These are phyloP conservation scores for Brotula barbata DNA, from an alignment of 2,797 vertebrate species.

Conservation along the genomic window DNA sequence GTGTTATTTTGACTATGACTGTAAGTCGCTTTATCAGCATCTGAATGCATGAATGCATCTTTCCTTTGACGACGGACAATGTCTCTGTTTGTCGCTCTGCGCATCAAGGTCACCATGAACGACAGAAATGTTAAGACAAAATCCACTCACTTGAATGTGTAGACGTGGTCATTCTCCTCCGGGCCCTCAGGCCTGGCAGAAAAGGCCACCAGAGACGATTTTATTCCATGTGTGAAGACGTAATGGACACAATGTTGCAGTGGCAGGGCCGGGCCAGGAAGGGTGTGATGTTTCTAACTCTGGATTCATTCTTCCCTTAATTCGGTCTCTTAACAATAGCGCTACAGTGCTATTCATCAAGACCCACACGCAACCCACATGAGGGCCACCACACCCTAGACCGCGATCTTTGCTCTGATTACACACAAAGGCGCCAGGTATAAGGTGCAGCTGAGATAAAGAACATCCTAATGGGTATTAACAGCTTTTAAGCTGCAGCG, in stretches of 20 bases:
- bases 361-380: constrained; percentile 15
- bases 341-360: constrained; percentile 36
- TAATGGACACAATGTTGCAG: constrained; percentile 38
- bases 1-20: no score
- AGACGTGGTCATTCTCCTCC: constrained; percentile 32
- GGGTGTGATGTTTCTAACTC: constrained; percentile 43
- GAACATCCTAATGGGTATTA: constrained; percentile 3
- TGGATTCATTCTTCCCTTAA: constrained; percentile 55
- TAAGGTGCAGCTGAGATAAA: constrained; percentile 5
- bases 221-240: constrained; percentile 63
- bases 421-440: constrained; percentile 5
- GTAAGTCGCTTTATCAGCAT: no score
- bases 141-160: no score
- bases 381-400: constrained; percentile 41
- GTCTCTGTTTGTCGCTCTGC: constrained; percentile 36
- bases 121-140: constrained; percentile 18
- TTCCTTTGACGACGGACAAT: no score
- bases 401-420: constrained; percentile 26
- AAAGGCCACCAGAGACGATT: constrained; percentile 58
- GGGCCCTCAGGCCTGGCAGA: constrained; percentile 48
- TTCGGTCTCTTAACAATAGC: constrained; percentile 51
- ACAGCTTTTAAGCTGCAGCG: background rate
- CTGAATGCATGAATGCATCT: no score
- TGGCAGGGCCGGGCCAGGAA: constrained; percentile 35
- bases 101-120: constrained; percentile 44